Base-by-base conservation (phyloP, 2,113 vertebrate genomes). In the Pseudorhombus dupliciocellatus region DNA sequence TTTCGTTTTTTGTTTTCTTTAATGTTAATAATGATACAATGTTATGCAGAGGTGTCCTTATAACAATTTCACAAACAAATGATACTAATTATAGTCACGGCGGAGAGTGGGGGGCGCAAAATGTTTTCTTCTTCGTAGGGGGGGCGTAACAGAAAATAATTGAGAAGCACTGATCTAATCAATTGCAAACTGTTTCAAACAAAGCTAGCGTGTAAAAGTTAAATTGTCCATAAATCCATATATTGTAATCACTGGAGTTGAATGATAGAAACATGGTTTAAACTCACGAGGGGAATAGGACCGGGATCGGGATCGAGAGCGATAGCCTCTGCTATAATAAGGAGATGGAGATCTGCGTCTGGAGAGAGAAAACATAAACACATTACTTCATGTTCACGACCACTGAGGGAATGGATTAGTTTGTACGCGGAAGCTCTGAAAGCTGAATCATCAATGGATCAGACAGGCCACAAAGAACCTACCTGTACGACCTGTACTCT, bases 201-300 rank as follows among this genome's bases (percentile, higher is more conserved):
- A 66, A 28, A 62, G 21, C 34, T 37, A 37, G 12, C 12, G 34
- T 20, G 14, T 20, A 4, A 44, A 44, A 18, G 5, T 44, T 44
- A 3, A 44, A 48, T 48, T 48, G 20, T n/a, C 5, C n/a, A 48
- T 48, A 20, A 50, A 50, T 50, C 12, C 20, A n/a, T 50, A 9
- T 16, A n/a, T 21, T 50, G 14, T 18, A 0, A 8, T 37, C 34
- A 11, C 34, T 37, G 10, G 10, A 11, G 3, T 7, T 1, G 10
- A 30, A 28, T 22, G 11, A 40, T 1, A 25, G 21, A 31, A 50
- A 20, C 5, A 50, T 50, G 46, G 20, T 50, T 20, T 50, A 59
- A 57, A 94, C 96, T 92, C 95, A 98, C 96, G 96, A 90, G 96
- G 96, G 0, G 96, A 97, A 69, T 98, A 97, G 55, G 96, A 97